Evolutionary conservation across 2,113 vertebrate species (phyloP).

Genomic region (Indri indri): DNA sequence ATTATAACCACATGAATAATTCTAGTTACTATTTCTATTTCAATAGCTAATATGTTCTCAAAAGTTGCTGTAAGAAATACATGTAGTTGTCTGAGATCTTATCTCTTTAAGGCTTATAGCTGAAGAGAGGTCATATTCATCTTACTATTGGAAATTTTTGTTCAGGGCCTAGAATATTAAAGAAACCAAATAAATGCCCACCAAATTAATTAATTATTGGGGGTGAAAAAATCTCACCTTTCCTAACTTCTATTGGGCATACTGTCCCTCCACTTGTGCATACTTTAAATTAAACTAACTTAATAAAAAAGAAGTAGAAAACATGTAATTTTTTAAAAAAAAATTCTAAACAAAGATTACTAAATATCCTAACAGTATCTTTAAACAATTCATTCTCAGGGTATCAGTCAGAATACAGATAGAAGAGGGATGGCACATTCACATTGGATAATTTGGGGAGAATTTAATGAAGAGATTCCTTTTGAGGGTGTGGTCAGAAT

Average conservation of each 20-base stretch:
- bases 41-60: slow-evolving; percentile 32
- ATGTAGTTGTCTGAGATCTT: slow-evolving; percentile 18
- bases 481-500: not conserved
- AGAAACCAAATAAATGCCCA: slow-evolving; percentile 6
- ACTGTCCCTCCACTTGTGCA: not conserved
- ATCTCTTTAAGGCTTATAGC: not conserved
- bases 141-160: slow-evolving; percentile 21
- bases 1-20: slow-evolving; percentile 59
- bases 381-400: not conserved
- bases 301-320: not conserved
- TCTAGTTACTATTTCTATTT: slow-evolving; percentile 57
- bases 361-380: not conserved
- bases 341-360: not conserved
- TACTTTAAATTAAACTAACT: slow-evolving; percentile 24
- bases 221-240: not conserved
- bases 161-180: not conserved
- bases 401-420: not conserved
- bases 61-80: slow-evolving; percentile 25
- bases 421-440: not conserved
- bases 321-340: too few relatives aligned
- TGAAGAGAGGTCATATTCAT: not conserved
- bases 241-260: not conserved
- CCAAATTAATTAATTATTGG: not conserved
- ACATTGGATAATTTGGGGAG: not conserved
- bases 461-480: not conserved